Conservation (phyloP, 2,113 vertebrate genomes). For the Cyprinus carpio region DNA sequence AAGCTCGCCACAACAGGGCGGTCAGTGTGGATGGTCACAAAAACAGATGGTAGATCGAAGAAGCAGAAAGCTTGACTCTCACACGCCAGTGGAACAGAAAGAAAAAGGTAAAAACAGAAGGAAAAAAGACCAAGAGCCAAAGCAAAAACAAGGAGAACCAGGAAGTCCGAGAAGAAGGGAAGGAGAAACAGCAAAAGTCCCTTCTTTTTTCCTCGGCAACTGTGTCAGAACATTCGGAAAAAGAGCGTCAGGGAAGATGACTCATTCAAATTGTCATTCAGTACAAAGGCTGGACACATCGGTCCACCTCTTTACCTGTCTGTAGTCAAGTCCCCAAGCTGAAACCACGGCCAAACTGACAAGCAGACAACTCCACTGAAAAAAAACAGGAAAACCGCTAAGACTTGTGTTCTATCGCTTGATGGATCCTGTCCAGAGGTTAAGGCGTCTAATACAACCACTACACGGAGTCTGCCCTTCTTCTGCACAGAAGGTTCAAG, state of each 20-base stretch:
- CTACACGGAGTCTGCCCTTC: conserved; percentile 84
- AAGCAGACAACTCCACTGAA: conserved; percentile 88
- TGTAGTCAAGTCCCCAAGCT: conserved; percentile 90
- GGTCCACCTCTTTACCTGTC: conserved; percentile 91
- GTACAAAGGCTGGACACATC: conserved; percentile 94
- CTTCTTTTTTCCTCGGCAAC: conserved; percentile 78
- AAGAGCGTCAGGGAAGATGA: conserved; percentile 87
- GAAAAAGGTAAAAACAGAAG: conserved; percentile 96
- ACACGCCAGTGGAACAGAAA: conserved; percentile 81
- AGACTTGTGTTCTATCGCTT: conserved; percentile 86
- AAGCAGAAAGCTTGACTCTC: conserved; percentile 80
- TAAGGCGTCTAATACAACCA: conserved; percentile 86
- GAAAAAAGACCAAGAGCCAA: conserved; percentile 92
- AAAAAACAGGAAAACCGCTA: conserved; percentile 93
- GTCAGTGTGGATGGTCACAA: conserved; percentile 81
- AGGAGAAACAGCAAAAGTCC: conserved; percentile 90
- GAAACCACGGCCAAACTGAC: conserved; percentile 86
- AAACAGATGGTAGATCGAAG: conserved; percentile 80
- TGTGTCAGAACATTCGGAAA: conserved; percentile 83
- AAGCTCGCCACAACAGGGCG: conserved; percentile 79
- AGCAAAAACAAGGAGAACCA: conserved; percentile 99
- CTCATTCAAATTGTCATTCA: conserved; percentile 93
- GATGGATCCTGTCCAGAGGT: conserved; percentile 82
- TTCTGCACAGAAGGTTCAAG: conserved; percentile 89
- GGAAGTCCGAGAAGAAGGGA: conserved; percentile 85